These are phyloP conservation scores for Brachycybe producta DNA, from an alignment of 2,888 invertebrate species.

Conservation along the genomic window DNA sequence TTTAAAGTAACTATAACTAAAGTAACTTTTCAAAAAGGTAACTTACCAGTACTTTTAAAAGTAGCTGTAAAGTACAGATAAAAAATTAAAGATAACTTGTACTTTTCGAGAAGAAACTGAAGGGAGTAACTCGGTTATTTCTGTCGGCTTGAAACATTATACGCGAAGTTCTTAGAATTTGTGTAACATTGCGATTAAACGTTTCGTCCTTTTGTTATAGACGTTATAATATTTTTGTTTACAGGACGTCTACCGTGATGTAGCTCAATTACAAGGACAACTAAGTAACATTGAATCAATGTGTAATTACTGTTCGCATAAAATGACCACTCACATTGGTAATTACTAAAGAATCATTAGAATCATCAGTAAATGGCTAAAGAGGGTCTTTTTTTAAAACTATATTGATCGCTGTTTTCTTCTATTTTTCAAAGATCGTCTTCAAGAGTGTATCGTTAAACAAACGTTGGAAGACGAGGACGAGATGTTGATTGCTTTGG, in stretches of 20 bases:
- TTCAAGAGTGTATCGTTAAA: constrained; percentile 31
- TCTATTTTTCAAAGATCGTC: constrained; percentile 27
- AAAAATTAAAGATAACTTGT: too few relatives aligned
- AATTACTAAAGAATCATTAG: background rate
- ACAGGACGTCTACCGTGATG: background rate
- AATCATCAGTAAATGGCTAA: background rate
- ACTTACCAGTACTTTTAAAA: too few relatives aligned
- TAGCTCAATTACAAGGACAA: constrained; percentile 9
- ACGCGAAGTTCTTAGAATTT: too few relatives aligned
- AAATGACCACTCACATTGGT: constrained; percentile 20
- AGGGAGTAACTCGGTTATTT: too few relatives aligned
- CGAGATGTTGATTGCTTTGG: constrained; percentile 32
- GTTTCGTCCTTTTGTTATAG: too few relatives aligned
- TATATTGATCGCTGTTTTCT: background rate
- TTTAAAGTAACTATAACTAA: too few relatives aligned
- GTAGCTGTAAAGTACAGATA: too few relatives aligned
- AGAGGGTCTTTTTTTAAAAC: background rate
- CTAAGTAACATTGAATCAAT: constrained; percentile 15
- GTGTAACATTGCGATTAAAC: too few relatives aligned
- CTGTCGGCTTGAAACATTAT: too few relatives aligned
- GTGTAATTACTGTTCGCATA: constrained; percentile 17
- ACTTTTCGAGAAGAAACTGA: too few relatives aligned
- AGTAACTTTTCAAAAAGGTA: too few relatives aligned
- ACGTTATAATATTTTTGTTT: background rate
- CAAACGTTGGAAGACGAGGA: constrained; percentile 31